Conservation (phyloP, 2,113 vertebrate genomes). For the Furnarius figulus region DNA sequence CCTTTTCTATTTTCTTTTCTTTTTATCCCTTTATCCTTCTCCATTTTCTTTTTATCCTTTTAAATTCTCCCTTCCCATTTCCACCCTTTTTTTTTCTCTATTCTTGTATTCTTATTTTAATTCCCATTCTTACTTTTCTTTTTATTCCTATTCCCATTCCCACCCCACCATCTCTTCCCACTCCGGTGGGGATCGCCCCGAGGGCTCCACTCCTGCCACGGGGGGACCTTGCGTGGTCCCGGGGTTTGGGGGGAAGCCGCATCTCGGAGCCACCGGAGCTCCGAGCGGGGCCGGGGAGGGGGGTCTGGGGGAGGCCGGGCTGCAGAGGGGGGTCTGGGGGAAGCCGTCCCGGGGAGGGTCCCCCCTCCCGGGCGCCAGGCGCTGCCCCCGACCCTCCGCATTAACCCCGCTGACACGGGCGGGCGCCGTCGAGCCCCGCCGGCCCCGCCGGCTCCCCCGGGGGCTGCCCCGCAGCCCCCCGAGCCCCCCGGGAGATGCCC, state of each 20-base stretch:
- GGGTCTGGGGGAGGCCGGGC: background rate
- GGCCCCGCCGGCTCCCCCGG: background rate
- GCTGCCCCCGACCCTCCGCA: constrained; percentile 73
- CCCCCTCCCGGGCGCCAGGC: constrained; percentile 78
- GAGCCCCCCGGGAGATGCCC: background rate
- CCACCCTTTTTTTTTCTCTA: background rate
- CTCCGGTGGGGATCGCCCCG: background rate
- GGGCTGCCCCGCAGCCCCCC: background rate
- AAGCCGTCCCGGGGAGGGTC: background rate
- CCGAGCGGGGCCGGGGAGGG: background rate
- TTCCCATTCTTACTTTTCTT: background rate
- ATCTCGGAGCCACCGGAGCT: background rate
- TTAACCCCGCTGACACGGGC: constrained; percentile 76
- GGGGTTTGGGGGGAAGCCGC: background rate
- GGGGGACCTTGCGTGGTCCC: background rate
- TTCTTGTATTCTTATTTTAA: too few relatives aligned
- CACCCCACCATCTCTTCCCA: background rate
- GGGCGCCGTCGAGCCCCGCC: background rate
- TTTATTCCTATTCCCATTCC: too few relatives aligned
- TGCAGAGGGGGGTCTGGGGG: background rate
- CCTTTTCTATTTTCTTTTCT: background rate
- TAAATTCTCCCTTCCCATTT: background rate
- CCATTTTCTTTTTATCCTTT: background rate
- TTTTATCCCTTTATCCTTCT: background rate
- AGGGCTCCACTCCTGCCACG: background rate